A percentile compares a stretch with the other conserved stretches of the same genome.
Evolutionary conservation across 2,797 vertebrate genomes (phyloP).

Genomic region (Amblyraja radiata): DNA sequence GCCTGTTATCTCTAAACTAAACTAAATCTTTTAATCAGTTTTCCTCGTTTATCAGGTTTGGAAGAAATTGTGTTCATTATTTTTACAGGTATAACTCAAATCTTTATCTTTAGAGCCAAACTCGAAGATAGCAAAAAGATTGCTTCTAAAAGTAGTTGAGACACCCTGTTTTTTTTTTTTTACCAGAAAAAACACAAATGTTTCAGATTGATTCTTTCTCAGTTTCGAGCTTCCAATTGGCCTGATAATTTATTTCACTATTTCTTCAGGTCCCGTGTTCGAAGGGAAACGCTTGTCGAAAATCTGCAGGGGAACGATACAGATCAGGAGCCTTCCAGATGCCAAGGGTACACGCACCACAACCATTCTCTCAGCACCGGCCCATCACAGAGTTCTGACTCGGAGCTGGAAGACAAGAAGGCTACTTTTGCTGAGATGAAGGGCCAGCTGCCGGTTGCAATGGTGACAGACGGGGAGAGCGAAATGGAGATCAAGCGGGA

Average conservation of each 20-base stretch:
- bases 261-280: slow-evolving; percentile 86
- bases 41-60: no score
- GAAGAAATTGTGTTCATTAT: no score
- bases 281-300: slow-evolving; percentile 85
- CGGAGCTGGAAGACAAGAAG: slow-evolving; percentile 74
- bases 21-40: no score
- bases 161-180: neutral
- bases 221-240: neutral
- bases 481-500: slow-evolving; percentile 77
- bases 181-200: neutral
- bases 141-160: neutral
- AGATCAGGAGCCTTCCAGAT: slow-evolving; percentile 69
- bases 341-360: slow-evolving; percentile 43
- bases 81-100: no score
- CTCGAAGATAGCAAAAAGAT: neutral
- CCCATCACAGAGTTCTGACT: slow-evolving; percentile 64
- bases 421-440: slow-evolving; percentile 48
- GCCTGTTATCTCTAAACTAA: no score
- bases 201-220: neutral
- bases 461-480: slow-evolving; percentile 44
- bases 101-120: no score
- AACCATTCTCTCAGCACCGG: slow-evolving; percentile 43
- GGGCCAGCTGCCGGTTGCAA: slow-evolving; percentile 41
- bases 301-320: slow-evolving; percentile 83
- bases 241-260: slow-evolving; percentile 21